Evolutionary conservation across 2,113 vertebrate genomes (phyloP).

Genomic region (Lophotis ruficrista): DNA sequence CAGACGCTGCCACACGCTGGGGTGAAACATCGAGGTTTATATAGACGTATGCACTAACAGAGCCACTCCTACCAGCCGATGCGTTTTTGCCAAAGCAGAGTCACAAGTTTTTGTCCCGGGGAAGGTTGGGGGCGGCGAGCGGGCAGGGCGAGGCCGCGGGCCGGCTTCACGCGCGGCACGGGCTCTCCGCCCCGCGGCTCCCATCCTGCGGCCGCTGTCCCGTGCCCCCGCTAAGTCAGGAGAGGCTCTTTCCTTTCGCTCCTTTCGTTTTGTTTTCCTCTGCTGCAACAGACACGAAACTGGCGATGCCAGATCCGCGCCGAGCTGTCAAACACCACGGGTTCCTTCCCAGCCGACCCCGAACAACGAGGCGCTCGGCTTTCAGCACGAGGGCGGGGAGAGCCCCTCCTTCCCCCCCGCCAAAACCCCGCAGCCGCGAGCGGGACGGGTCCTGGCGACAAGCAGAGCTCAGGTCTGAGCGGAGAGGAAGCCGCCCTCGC

Average conservation of each 20-base stretch:
- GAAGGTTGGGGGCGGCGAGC: background rate
- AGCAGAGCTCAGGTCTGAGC: background rate
- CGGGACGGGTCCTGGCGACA: background rate
- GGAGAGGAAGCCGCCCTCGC: accelerated
- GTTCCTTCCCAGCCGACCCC: background rate
- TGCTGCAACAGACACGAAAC: constrained; percentile 60
- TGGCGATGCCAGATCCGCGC: background rate
- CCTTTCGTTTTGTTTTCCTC: constrained; percentile 40
- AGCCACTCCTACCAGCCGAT: constrained; percentile 69
- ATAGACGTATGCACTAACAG: constrained; percentile 74
- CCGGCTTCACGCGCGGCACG: background rate
- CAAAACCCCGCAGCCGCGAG: accelerated
- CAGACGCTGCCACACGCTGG: constrained; percentile 32
- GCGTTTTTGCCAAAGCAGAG: constrained; percentile 73
- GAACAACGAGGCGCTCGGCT: accelerated
- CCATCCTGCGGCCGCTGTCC: background rate
- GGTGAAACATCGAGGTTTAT: constrained; percentile 80
- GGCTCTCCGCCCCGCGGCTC: background rate
- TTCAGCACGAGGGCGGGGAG: background rate
- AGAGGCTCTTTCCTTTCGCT: background rate
- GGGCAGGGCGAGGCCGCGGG: background rate
- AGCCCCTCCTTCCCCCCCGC: background rate
- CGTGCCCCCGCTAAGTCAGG: background rate
- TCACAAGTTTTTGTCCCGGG: constrained; percentile 9
- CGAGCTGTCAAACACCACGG: too few relatives aligned